These are phyloP conservation scores for Agelaius phoeniceus DNA, from an alignment of 2,113 vertebrate genomes.

Conservation along the genomic window DNA sequence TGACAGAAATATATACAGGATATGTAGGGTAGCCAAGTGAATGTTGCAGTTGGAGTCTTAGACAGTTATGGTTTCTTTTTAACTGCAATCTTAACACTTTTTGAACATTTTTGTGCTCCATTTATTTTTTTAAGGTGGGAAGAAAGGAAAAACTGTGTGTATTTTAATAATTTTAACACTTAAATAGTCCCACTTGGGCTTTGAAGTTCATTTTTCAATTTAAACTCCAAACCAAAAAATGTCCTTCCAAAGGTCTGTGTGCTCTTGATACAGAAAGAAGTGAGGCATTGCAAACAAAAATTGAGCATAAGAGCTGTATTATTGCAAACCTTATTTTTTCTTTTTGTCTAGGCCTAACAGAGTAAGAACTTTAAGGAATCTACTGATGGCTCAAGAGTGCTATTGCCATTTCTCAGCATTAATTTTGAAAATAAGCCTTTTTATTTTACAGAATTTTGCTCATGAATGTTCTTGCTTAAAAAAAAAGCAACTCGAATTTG, in stretches of 20 bases:
- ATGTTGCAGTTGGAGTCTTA: constrained; percentile 44
- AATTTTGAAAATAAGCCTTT: neutral
- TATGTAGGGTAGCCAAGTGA: constrained; percentile 32
- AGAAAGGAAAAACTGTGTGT: constrained; percentile 7
- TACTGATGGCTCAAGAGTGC: neutral
- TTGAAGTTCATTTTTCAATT: constrained; percentile 44
- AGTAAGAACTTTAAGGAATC: neutral
- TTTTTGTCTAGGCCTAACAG: neutral
- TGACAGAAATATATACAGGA: constrained; percentile 36
- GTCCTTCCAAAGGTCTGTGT: neutral
- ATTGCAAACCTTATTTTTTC: neutral
- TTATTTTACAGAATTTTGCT: neutral
- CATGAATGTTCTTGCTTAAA: neutral
- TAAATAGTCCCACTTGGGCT: constrained; percentile 15
- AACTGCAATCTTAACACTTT: constrained; percentile 11
- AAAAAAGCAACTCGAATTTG: neutral
- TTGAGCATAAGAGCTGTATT: neutral
- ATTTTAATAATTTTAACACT: constrained; percentile 48
- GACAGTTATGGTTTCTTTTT: constrained; percentile 16
- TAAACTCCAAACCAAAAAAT: constrained; percentile 54
- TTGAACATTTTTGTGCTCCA: constrained; percentile 21
- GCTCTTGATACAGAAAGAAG: neutral
- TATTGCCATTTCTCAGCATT: neutral
- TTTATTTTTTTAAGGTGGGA: constrained; percentile 32
- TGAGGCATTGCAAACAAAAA: neutral